phyloP scores from a whole-genome alignment of 2,113 vertebrate species.

The Platycercus adscitus region DNA sequence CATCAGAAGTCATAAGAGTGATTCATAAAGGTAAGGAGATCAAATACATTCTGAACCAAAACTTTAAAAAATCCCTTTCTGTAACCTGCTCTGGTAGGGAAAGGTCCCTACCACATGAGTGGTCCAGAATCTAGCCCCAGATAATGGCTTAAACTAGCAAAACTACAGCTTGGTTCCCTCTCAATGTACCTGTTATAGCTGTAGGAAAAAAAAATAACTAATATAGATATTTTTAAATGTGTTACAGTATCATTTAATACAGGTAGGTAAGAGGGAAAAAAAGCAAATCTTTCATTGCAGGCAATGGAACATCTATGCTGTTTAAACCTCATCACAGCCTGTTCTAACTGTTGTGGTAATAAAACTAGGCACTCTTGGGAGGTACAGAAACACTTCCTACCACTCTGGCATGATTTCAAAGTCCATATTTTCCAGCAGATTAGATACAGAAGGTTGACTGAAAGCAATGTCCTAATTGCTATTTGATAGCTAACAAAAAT shows the following conservation, averaged over 20 bases:
- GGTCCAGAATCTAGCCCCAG: background rate
- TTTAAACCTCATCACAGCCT: slow-evolving; percentile 9
- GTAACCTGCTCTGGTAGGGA: background rate
- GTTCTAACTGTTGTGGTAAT: background rate
- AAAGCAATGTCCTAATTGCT: slow-evolving; percentile 12
- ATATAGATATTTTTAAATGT: background rate
- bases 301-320: background rate
- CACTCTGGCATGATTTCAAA: slow-evolving; percentile 1
- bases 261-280: background rate
- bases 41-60: background rate
- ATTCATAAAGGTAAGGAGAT: background rate
- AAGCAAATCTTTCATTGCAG: background rate
- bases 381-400: slow-evolving; percentile 30
- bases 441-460: slow-evolving; percentile 11
- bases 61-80: background rate
- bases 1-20: background rate
- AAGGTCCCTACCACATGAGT: background rate
- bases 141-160: background rate
- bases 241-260: background rate
- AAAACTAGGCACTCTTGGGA: background rate
- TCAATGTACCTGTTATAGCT: background rate
- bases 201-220: background rate
- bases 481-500: background rate
- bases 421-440: slow-evolving; percentile 6
- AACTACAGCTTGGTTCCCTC: background rate